phyloP scores from a whole-genome alignment of 2,888 invertebrate genomes.

The Drosophila siamana region DNA sequence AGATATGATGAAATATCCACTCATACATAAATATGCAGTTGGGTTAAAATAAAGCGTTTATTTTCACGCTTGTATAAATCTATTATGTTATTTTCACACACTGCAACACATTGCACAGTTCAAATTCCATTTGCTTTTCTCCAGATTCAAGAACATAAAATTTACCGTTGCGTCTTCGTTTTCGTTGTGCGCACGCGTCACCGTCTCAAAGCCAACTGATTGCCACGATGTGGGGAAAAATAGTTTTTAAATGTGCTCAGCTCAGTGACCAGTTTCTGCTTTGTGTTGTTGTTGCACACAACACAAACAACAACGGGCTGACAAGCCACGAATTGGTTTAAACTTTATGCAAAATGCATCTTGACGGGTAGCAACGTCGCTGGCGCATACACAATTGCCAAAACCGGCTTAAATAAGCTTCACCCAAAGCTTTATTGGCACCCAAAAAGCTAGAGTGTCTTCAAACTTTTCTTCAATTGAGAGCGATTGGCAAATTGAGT shows the following conservation, averaged over 20 bases:
- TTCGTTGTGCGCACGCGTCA: slow-evolving; percentile 67
- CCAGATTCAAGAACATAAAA: slow-evolving; percentile 8
- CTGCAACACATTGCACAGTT: slow-evolving; percentile 39
- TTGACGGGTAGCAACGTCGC: slow-evolving; percentile 12
- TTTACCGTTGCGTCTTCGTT: slow-evolving; percentile 50
- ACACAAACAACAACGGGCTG: slow-evolving; percentile 8
- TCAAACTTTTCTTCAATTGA: background rate
- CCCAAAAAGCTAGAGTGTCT: background rate
- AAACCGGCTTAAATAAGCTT: slow-evolving; percentile 59
- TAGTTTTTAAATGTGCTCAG: slow-evolving; percentile 39
- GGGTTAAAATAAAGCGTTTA: background rate
- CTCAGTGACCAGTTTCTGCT: slow-evolving; percentile 51
- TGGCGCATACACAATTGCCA: slow-evolving; percentile 61
- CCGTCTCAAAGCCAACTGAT: slow-evolving; percentile 60
- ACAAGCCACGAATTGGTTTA: slow-evolving; percentile 30
- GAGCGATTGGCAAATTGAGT: background rate
- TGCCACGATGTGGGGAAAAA: slow-evolving; percentile 36
- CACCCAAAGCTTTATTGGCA: background rate
- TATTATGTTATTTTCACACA: slow-evolving; percentile 10
- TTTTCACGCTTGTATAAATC: background rate
- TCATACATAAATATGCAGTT: background rate
- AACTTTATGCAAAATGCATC: slow-evolving; percentile 69
- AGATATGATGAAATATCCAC: background rate
- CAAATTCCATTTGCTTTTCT: slow-evolving; percentile 35
- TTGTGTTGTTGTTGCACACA: slow-evolving; percentile 2